A percentile compares a stretch with the other conserved stretches of the same genome.
These are phyloP conservation scores for Cottoperca gobio DNA, from an alignment of 2,797 vertebrate genomes.

Conservation along the genomic window DNA sequence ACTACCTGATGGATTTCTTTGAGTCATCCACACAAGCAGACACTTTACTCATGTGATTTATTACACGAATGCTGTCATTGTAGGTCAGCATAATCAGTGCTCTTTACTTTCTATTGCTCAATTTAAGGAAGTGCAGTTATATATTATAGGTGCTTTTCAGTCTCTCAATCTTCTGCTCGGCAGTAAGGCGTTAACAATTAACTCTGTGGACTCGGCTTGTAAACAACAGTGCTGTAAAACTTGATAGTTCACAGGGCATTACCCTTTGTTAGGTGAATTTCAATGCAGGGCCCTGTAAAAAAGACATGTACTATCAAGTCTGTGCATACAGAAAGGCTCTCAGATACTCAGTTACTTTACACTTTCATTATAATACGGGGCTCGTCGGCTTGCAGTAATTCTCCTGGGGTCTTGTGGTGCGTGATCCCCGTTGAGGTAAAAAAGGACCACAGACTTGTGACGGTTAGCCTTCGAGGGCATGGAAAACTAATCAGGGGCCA, in stretches of 20 bases:
- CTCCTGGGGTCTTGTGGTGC: conserved; percentile 41
- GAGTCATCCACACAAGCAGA: conserved; percentile 35
- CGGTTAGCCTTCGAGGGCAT: conserved; percentile 50
- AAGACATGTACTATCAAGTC: conserved; percentile 68
- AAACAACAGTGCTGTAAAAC: conserved; percentile 78
- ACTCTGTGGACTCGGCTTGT: conserved; percentile 74
- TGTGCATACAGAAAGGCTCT: conserved; percentile 44
- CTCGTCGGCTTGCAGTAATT: conserved; percentile 38
- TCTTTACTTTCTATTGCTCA: conserved; percentile 50
- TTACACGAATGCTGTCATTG: conserved; percentile 28
- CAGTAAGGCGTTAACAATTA: conserved; percentile 80
- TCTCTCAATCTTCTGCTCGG: conserved; percentile 36
- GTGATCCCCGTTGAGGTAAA: conserved; percentile 40
- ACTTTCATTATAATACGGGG: conserved; percentile 64
- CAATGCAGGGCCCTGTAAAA: conserved; percentile 54
- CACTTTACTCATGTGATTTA: conserved; percentile 38
- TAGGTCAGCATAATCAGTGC: conserved; percentile 45
- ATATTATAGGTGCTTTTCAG: conserved; percentile 42
- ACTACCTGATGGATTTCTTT: conserved; percentile 21
- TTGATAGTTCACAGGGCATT: conserved; percentile 79
- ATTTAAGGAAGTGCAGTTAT: conserved; percentile 50
- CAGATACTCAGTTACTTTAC: conserved; percentile 64
- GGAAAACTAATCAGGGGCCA: conserved; percentile 72
- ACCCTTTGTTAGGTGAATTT: conserved; percentile 71
- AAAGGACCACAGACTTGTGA: conserved; percentile 33